Conservation (phyloP, 1,140 invertebrate genomes). For the Pogonus chalceus region DNA sequence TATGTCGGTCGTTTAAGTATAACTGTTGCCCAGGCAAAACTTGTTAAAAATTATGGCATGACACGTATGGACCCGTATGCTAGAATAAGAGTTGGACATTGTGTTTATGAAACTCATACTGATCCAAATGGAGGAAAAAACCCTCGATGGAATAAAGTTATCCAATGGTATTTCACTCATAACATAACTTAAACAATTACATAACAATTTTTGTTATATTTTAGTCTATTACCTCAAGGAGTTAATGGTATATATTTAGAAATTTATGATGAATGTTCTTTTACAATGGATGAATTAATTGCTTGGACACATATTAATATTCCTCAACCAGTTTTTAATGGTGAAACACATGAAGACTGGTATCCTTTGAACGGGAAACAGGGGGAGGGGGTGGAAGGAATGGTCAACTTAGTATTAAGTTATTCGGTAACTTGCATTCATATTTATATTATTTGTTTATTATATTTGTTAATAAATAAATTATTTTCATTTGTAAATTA, state of each 20-base stretch:
- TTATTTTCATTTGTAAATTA: too few relatives aligned
- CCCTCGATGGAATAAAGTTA: slow-evolving; percentile 89
- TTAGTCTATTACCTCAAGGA: slow-evolving; percentile 73
- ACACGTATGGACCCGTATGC: slow-evolving; percentile 95
- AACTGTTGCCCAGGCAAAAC: slow-evolving; percentile 76
- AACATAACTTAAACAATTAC: background rate
- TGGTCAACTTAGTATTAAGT: slow-evolving; percentile 65
- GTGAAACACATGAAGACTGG: slow-evolving; percentile 90
- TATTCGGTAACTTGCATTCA: slow-evolving; percentile 61
- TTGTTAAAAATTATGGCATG: slow-evolving; percentile 94
- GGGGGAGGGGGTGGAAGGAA: slow-evolving; percentile 86
- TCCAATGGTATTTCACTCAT: slow-evolving; percentile 60
- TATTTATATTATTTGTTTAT: too few relatives aligned
- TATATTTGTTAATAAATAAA: too few relatives aligned
- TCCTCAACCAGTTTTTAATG: slow-evolving; percentile 68
- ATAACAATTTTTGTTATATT: slow-evolving; percentile 25
- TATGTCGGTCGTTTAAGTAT: slow-evolving; percentile 66
- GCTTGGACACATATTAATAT: slow-evolving; percentile 85
- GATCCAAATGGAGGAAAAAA: slow-evolving; percentile 91
- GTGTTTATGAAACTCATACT: slow-evolving; percentile 91
- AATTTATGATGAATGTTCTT: slow-evolving; percentile 94
- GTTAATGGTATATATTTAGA: slow-evolving; percentile 83
- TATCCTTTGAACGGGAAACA: slow-evolving; percentile 83
- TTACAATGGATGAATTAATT: slow-evolving; percentile 90
- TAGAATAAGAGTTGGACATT: slow-evolving; percentile 81